phyloP scores from a whole-genome alignment of 2,888 invertebrate genomes.

The Himalopsyche japonica region DNA sequence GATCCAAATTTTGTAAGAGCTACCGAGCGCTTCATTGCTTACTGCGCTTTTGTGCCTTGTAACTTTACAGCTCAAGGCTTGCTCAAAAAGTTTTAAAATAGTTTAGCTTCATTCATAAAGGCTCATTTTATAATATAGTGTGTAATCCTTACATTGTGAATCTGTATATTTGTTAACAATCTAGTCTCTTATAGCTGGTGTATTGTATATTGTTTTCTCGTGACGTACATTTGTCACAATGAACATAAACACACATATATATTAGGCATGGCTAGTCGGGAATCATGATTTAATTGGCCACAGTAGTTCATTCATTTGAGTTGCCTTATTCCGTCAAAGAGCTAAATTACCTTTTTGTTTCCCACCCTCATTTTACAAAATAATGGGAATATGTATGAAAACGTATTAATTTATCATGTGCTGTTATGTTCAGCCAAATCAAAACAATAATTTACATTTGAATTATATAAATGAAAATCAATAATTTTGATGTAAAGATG shows the following conservation, averaged over 20 bases:
- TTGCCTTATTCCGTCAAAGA: too few relatives aligned
- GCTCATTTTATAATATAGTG: background rate
- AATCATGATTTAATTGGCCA: too few relatives aligned
- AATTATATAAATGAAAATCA: too few relatives aligned
- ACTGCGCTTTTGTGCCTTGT: background rate
- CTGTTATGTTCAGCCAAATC: too few relatives aligned
- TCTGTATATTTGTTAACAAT: background rate
- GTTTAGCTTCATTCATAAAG: background rate
- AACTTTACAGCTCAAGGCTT: background rate
- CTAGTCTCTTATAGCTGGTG: background rate
- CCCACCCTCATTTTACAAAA: too few relatives aligned
- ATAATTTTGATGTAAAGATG: too few relatives aligned
- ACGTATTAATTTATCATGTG: too few relatives aligned
- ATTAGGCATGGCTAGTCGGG: background rate
- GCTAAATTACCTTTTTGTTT: too few relatives aligned
- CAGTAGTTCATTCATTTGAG: too few relatives aligned
- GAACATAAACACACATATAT: background rate
- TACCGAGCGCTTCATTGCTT: background rate
- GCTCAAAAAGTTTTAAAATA: background rate
- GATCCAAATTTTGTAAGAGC: background rate
- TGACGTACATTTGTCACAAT: background rate
- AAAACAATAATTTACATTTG: too few relatives aligned
- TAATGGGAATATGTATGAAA: too few relatives aligned
- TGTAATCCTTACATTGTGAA: background rate
- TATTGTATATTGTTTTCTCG: background rate